Conservation (phyloP, 2,113 vertebrate species). For the Irena cyanogastra region DNA sequence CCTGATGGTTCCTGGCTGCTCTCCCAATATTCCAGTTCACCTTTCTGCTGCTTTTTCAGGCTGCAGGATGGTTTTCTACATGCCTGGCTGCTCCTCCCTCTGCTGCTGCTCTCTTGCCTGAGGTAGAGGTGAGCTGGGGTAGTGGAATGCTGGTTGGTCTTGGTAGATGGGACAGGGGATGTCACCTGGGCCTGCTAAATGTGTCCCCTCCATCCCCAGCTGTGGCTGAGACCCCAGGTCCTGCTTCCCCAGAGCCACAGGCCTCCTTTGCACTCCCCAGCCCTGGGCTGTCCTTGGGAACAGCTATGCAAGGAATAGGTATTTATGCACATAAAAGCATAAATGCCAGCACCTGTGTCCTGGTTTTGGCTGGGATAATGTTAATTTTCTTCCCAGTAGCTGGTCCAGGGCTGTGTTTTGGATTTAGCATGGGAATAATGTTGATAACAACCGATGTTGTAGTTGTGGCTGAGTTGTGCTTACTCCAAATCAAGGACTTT, state of each 20-base stretch:
- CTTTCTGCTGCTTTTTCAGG: background rate
- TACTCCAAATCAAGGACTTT: background rate
- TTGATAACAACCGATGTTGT: background rate
- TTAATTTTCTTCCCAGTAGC: background rate
- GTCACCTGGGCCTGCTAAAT: background rate
- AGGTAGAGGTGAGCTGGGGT: background rate
- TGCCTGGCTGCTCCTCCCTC: background rate
- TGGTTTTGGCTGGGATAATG: background rate
- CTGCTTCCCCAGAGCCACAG: background rate
- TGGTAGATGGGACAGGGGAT: background rate
- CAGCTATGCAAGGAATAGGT: background rate
- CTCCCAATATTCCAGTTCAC: background rate
- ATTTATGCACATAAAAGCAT: background rate
- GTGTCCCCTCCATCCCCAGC: background rate
- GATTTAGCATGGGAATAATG: background rate
- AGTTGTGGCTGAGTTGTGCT: background rate
- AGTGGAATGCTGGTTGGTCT: fast-evolving
- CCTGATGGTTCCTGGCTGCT: background rate
- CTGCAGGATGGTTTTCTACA: background rate
- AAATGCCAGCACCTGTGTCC: background rate
- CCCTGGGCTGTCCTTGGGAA: background rate
- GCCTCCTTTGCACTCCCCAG: background rate
- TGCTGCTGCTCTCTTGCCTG: background rate
- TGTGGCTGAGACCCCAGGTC: background rate
- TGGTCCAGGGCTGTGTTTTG: background rate